phyloP scores from a whole-genome alignment of 2,888 invertebrate species.

The Ischnura elegans region DNA sequence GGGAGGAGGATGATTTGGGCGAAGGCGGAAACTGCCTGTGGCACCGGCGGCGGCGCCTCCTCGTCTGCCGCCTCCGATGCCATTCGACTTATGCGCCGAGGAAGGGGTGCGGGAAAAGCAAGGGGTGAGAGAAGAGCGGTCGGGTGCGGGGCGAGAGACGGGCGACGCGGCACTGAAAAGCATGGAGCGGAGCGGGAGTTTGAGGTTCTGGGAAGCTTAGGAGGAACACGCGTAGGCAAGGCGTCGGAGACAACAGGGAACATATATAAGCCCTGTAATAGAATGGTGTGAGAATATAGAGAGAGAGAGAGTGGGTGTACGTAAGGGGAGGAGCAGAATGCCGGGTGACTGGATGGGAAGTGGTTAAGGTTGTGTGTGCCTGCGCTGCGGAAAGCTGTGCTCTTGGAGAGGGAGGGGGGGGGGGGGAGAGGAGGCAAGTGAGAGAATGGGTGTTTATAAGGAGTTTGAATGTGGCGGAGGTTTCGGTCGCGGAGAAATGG shows the following conservation, averaged over 20 bases:
- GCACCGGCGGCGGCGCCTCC: slow-evolving; percentile 45
- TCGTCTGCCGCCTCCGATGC: slow-evolving; percentile 56
- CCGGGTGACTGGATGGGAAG: neutral
- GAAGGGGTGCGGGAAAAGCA: no score
- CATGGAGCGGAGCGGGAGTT: slow-evolving; percentile 29
- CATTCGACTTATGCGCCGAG: slow-evolving; percentile 55
- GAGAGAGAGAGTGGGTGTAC: neutral
- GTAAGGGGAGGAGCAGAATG: neutral
- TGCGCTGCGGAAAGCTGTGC: slow-evolving; percentile 45
- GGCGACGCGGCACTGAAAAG: neutral
- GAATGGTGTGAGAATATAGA: slow-evolving; percentile 43
- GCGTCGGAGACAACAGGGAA: slow-evolving; percentile 63
- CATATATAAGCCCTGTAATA: slow-evolving; percentile 67
- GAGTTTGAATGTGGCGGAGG: slow-evolving; percentile 64
- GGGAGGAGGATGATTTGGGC: neutral
- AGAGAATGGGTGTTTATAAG: slow-evolving; percentile 64
- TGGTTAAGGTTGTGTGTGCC: slow-evolving; percentile 45
- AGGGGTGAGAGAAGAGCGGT: neutral
- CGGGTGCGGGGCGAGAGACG: neutral
- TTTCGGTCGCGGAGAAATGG: slow-evolving; percentile 55
- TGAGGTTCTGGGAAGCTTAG: slow-evolving; percentile 66
- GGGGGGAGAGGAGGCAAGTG: neutral
- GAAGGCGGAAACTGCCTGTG: slow-evolving; percentile 60
- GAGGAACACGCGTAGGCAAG: slow-evolving; percentile 65
- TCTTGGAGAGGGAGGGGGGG: no score